phyloP scores from a whole-genome alignment of 2,888 invertebrate species.

The Sphaeridia pumilis region DNA sequence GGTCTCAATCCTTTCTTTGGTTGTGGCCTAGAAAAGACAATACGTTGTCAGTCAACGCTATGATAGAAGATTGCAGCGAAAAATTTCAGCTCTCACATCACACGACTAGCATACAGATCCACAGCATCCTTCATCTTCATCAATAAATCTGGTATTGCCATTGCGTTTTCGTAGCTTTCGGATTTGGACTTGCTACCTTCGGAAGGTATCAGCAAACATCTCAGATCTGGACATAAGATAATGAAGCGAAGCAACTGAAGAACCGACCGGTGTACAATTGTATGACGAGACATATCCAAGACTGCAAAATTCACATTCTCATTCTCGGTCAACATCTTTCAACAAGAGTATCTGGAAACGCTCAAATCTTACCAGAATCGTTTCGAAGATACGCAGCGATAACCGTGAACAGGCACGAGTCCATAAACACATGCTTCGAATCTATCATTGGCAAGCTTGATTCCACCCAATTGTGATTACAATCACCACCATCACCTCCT shows the following conservation, averaged over 20 bases:
- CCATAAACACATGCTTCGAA: conserved; percentile 62
- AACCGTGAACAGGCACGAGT: conserved; percentile 75
- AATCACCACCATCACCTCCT: too few species aligned
- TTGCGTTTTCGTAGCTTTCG: conserved; percentile 43
- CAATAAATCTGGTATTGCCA: conserved; percentile 63
- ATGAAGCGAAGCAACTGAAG: conserved; percentile 67
- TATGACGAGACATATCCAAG: conserved; percentile 91
- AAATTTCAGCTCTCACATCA: conserved; percentile 48
- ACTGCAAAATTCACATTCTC: conserved; percentile 47
- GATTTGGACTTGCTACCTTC: conserved; percentile 9
- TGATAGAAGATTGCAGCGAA: background rate
- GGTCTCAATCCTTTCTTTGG: conserved; percentile 24
- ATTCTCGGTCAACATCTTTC: background rate
- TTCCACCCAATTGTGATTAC: conserved; percentile 40
- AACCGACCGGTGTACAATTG: conserved; percentile 79
- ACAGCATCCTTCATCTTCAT: conserved; percentile 82
- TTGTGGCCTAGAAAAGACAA: background rate
- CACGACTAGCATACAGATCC: conserved; percentile 76
- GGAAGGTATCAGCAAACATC: conserved; percentile 53
- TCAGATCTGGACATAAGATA: conserved; percentile 52
- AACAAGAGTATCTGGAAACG: too few species aligned
- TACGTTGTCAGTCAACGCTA: background rate
- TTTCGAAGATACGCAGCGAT: conserved; percentile 82
- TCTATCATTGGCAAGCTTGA: conserved; percentile 60
- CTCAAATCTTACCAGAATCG: conserved; percentile 56